Percentiles rank a stretch among this genome's conserved stretches.
Conservation (phyloP, 2,888 invertebrate species). For the Epistrophe eligans region DNA sequence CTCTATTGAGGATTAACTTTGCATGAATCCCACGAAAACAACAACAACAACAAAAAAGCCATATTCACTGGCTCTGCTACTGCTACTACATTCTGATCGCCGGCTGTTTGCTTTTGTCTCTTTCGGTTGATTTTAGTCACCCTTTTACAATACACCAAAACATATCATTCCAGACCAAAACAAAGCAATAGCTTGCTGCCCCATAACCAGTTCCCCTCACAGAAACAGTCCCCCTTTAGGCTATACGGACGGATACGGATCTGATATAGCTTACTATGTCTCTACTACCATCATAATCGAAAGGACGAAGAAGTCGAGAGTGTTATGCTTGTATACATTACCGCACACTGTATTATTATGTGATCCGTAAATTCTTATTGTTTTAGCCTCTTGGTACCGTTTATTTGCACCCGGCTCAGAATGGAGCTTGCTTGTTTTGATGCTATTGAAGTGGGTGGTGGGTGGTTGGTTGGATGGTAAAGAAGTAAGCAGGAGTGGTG, state of each 20-base stretch:
- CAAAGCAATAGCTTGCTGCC: constrained; percentile 25
- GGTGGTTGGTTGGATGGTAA: neutral
- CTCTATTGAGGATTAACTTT: constrained; percentile 66
- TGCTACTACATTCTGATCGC: constrained; percentile 47
- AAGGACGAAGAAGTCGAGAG: constrained; percentile 66
- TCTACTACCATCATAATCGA: constrained; percentile 19
- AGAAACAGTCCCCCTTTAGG: constrained; percentile 15
- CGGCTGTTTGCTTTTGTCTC: constrained; percentile 64
- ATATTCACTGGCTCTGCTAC: constrained; percentile 8
- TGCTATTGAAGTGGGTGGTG: constrained; percentile 19
- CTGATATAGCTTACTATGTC: constrained; percentile 19
- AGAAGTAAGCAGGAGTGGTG: neutral
- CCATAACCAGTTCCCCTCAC: constrained; percentile 4
- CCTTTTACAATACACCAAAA: constrained; percentile 33
- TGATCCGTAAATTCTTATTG: constrained; percentile 75
- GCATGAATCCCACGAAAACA: constrained; percentile 57
- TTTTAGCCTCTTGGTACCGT: constrained; percentile 73
- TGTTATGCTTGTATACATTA: constrained; percentile 73
- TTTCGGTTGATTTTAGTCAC: constrained; percentile 67
- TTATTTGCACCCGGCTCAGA: constrained; percentile 73
- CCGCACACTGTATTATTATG: constrained; percentile 75
- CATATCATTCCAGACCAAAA: constrained; percentile 9
- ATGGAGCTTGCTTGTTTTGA: constrained; percentile 50
- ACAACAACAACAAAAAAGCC: constrained; percentile 40
- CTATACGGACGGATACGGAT: constrained; percentile 33